These are phyloP conservation scores for Entosphenus tridentatus DNA, from an alignment of 2,113 vertebrate genomes.

Conservation along the genomic window DNA sequence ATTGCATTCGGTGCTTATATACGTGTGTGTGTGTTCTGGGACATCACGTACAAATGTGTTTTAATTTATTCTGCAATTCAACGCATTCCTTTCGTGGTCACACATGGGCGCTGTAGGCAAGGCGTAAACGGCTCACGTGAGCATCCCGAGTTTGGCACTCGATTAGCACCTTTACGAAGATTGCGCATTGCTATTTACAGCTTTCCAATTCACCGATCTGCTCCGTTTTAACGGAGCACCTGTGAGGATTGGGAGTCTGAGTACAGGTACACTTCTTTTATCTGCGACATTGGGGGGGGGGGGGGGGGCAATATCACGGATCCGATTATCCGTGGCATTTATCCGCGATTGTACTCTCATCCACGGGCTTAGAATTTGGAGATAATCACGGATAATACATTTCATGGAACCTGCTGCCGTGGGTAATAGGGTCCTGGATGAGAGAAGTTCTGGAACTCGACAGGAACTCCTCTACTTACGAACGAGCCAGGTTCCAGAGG, in stretches of 20 bases:
- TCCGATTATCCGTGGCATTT: not conserved
- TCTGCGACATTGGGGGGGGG: not conserved
- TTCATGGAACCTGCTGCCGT: not conserved
- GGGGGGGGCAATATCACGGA: not conserved
- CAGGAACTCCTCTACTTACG: not conserved
- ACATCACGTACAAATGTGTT: too few species aligned
- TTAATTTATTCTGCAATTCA: too few species aligned
- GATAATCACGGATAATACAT: slow-evolving; percentile 1
- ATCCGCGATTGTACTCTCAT: not conserved
- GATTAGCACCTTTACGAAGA: too few species aligned
- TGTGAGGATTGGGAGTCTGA: not conserved
- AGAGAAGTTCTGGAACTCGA: too few species aligned
- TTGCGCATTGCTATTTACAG: not conserved
- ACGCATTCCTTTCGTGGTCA: too few species aligned
- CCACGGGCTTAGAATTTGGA: not conserved
- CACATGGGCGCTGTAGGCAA: too few species aligned
- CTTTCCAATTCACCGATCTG: not conserved
- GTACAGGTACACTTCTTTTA: not conserved
- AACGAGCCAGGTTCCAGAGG: not conserved
- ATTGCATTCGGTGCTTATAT: too few species aligned
- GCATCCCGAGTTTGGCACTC: too few species aligned
- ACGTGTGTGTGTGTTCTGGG: too few species aligned
- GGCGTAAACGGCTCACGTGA: too few species aligned
- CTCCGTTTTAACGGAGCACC: not conserved
- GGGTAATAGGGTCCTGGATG: too few species aligned